These are phyloP conservation scores for Oreochromis spilurus DNA, from an alignment of 2,113 vertebrate genomes.

Conservation along the genomic window DNA sequence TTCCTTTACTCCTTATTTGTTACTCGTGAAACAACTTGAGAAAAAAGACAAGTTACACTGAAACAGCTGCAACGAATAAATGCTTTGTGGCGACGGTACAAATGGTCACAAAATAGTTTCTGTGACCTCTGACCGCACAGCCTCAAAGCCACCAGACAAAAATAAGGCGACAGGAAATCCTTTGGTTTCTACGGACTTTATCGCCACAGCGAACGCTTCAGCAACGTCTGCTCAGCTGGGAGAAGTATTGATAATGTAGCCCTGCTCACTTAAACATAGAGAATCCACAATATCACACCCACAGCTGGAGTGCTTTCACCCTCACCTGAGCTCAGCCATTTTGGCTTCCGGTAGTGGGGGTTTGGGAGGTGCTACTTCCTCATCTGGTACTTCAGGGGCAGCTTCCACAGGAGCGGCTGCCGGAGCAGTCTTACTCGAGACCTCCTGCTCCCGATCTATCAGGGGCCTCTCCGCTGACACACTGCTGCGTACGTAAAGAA, in stretches of 20 bases:
- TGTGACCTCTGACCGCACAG: background rate
- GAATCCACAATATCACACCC: background rate
- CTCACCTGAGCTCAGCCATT: slow-evolving; percentile 89
- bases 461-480: slow-evolving; percentile 80
- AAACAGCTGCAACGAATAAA: background rate
- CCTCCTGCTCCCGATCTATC: slow-evolving; percentile 85
- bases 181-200: background rate
- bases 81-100: background rate
- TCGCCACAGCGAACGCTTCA: background rate
- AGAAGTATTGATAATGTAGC: background rate
- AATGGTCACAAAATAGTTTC: background rate
- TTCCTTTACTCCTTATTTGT: background rate
- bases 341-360: slow-evolving; percentile 93
- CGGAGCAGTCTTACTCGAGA: slow-evolving; percentile 78
- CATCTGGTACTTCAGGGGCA: slow-evolving; percentile 75
- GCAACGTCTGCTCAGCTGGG: background rate
- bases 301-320: background rate
- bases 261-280: background rate
- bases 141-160: background rate
- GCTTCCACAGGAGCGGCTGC: slow-evolving; percentile 71
- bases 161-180: background rate
- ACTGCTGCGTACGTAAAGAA: slow-evolving; percentile 36
- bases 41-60: background rate
- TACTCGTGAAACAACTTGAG: background rate
- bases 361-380: slow-evolving; percentile 91